phyloP scores from a whole-genome alignment of 2,797 vertebrate genomes.

The Chrosomus eos region DNA sequence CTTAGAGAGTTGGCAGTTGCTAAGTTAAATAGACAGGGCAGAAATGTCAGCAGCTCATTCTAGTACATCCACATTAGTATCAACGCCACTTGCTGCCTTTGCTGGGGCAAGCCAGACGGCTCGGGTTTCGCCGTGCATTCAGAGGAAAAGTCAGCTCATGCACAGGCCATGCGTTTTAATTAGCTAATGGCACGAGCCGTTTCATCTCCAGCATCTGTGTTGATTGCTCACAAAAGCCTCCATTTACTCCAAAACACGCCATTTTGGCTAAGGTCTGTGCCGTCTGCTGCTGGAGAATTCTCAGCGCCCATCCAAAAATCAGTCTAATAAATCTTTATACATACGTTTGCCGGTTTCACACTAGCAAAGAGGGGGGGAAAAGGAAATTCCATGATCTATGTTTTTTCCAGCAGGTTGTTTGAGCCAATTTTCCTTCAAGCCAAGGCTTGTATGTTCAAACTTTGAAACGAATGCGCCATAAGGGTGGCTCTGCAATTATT shows the following conservation, averaged over 20 bases:
- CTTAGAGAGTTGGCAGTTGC: constrained; percentile 52
- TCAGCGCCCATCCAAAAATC: constrained; percentile 68
- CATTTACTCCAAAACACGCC: constrained; percentile 70
- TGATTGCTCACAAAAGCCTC: constrained; percentile 78
- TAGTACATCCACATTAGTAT: constrained; percentile 75
- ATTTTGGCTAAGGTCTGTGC: constrained; percentile 61
- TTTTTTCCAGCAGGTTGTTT: constrained; percentile 55
- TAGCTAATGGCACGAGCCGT: constrained; percentile 76
- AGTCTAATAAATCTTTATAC: constrained; percentile 73
- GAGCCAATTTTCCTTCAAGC: constrained; percentile 73
- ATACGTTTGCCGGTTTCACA: constrained; percentile 76
- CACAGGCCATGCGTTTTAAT: constrained; percentile 73
- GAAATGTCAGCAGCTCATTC: constrained; percentile 64
- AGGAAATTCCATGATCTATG: constrained; percentile 74
- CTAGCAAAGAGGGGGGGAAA: constrained; percentile 43
- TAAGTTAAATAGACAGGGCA: constrained; percentile 63
- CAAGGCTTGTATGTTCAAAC: constrained; percentile 62
- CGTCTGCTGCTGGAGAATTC: constrained; percentile 63
- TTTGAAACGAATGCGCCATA: constrained; percentile 14
- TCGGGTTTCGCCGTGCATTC: constrained; percentile 74
- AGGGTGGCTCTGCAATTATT: constrained; percentile 6
- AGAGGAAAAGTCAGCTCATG: constrained; percentile 75
- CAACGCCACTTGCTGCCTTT: constrained; percentile 70
- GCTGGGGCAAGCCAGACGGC: constrained; percentile 64
- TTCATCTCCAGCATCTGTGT: constrained; percentile 74